Percentiles rank a stretch among this genome's conserved stretches.
These are phyloP conservation scores for Yasuhikotakia modesta DNA, from an alignment of 2,797 vertebrate genomes.

Conservation along the genomic window DNA sequence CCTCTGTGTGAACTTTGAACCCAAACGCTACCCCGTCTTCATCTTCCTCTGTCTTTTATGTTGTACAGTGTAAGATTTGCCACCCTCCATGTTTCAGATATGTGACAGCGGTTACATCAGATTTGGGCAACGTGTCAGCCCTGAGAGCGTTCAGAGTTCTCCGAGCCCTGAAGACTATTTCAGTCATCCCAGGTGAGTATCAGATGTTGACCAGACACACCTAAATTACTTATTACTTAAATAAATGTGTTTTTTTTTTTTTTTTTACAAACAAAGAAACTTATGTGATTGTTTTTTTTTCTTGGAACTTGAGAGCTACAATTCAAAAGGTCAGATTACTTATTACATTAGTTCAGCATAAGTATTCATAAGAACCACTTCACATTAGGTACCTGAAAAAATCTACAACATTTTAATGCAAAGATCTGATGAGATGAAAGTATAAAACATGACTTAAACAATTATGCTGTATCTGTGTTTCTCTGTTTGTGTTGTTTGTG, in stretches of 20 bases:
- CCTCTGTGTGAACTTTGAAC: slow-evolving; percentile 46
- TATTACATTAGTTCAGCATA: too few species aligned
- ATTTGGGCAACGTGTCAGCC: slow-evolving; percentile 85
- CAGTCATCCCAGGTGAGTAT: slow-evolving; percentile 78
- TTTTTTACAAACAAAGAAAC: too few species aligned
- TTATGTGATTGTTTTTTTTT: too few species aligned
- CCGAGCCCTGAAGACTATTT: slow-evolving; percentile 83
- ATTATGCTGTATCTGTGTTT: too few species aligned
- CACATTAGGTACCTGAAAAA: too few species aligned
- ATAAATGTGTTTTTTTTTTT: too few species aligned
- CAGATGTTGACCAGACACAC: neutral
- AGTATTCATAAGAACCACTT: too few species aligned
- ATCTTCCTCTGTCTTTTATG: slow-evolving; percentile 22
- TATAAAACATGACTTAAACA: neutral
- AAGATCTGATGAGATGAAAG: neutral
- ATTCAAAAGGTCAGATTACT: too few species aligned
- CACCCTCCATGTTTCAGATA: slow-evolving; percentile 80
- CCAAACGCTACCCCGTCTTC: neutral
- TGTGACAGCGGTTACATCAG: slow-evolving; percentile 83
- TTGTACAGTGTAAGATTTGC: slow-evolving; percentile 76
- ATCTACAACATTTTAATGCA: too few species aligned
- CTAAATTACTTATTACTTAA: neutral
- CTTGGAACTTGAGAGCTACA: too few species aligned
- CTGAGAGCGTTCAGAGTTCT: slow-evolving; percentile 85
- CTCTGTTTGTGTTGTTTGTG: neutral